Percentiles rank a stretch among this genome's conserved stretches.
Conservation (phyloP, 2,797 vertebrate genomes). For the Hippoglossus hippoglossus region DNA sequence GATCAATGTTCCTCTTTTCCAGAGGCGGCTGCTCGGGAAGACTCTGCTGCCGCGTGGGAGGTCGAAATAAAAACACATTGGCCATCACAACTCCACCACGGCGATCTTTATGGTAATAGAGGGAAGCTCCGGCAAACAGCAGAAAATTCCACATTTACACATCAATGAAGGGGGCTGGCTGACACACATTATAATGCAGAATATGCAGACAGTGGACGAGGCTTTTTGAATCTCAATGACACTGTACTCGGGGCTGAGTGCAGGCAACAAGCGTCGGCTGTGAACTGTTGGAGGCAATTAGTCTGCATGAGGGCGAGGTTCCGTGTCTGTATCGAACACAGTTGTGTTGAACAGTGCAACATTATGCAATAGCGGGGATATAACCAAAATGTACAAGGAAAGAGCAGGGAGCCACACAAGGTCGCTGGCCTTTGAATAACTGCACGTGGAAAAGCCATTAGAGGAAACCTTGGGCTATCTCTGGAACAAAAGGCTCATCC, state of each 20-base stretch:
- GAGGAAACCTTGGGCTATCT: conserved; percentile 30
- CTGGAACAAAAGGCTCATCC: conserved; percentile 10
- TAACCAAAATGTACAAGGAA: conserved; percentile 3
- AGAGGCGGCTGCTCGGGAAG: conserved; percentile 11
- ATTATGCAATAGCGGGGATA: conserved; percentile 6
- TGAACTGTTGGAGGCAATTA: conserved; percentile 27
- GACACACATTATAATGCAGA: conserved; percentile 54
- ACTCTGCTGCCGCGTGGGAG: conserved; percentile 13
- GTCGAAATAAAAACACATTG: conserved; percentile 45
- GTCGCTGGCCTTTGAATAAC: conserved; percentile 13
- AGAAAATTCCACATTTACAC: conserved; percentile 72
- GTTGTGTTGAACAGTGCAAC: neutral
- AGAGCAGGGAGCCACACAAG: conserved; percentile 13
- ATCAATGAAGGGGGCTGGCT: conserved; percentile 63
- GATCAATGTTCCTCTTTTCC: conserved; percentile 29
- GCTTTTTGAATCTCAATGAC: conserved; percentile 48
- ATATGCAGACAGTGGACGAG: conserved; percentile 45
- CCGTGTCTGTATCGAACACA: conserved; percentile 13
- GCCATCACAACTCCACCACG: conserved; percentile 48
- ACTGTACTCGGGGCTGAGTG: conserved; percentile 8
- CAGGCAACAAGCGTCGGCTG: conserved; percentile 25
- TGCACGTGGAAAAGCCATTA: conserved; percentile 25
- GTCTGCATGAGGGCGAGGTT: conserved; percentile 18
- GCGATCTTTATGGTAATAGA: conserved; percentile 50
- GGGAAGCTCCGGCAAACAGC: conserved; percentile 43